Percentiles rank a stretch among this genome's conserved stretches.
phyloP scores from a whole-genome alignment of 2,113 vertebrate genomes.

The Dolichallabes microphthalmus region DNA sequence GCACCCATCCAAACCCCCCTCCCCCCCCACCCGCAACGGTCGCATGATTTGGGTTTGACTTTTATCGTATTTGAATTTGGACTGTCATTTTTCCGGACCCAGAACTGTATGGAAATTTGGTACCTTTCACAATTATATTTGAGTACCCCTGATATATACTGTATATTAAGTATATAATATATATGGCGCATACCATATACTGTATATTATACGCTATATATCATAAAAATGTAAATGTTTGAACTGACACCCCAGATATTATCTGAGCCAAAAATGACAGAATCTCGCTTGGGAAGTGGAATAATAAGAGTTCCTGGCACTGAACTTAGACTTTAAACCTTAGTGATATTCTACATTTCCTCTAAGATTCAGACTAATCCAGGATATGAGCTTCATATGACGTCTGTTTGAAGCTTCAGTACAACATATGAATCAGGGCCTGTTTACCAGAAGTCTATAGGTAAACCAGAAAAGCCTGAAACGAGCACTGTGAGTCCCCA shows the following conservation, averaged over 20 bases:
- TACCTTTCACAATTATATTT: too few relatives aligned
- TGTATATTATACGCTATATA: background rate
- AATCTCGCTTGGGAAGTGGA: background rate
- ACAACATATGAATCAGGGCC: background rate
- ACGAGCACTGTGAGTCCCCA: slow-evolving; percentile 41
- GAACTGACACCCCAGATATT: background rate
- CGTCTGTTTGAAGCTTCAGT: slow-evolving; percentile 2
- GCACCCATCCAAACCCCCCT: too few relatives aligned
- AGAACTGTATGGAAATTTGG: too few relatives aligned
- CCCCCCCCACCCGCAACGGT: too few relatives aligned
- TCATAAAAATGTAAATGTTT: background rate
- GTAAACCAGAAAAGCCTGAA: slow-evolving; percentile 36
- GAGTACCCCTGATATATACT: too few relatives aligned
- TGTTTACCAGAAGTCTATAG: slow-evolving; percentile 28
- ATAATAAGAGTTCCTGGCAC: background rate
- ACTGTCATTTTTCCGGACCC: too few relatives aligned
- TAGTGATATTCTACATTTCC: background rate
- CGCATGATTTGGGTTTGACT: too few relatives aligned
- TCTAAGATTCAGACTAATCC: background rate
- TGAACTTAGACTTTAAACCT: background rate
- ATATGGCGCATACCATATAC: too few relatives aligned
- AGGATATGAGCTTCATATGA: slow-evolving; percentile 1
- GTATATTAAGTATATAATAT: too few relatives aligned
- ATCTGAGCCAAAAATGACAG: background rate
- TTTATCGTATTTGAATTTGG: too few relatives aligned